Percentiles rank a stretch among this genome's conserved stretches.
Conservation (phyloP, 1,140 invertebrate species). For the Brachionus manjavacas region DNA sequence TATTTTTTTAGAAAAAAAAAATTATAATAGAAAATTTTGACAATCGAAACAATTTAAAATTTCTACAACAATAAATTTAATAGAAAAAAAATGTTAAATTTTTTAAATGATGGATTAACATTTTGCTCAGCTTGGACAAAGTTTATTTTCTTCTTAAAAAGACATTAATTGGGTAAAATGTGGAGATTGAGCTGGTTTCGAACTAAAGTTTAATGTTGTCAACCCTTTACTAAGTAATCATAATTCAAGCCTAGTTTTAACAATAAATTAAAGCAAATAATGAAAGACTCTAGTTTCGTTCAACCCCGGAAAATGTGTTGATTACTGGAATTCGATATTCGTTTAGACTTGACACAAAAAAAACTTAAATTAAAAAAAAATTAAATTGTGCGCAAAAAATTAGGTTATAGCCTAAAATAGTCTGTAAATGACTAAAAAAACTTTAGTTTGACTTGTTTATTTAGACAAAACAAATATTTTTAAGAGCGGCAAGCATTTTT, state of each 20-base stretch:
- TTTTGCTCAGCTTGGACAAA: background rate
- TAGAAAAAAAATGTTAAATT: background rate
- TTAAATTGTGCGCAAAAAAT: background rate
- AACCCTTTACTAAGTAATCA: background rate
- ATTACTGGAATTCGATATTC: background rate
- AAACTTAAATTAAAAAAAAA: background rate
- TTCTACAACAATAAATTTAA: background rate
- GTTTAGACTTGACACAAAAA: background rate
- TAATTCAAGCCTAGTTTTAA: background rate
- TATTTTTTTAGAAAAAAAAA: background rate
- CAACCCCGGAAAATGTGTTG: background rate
- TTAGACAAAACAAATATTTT: background rate
- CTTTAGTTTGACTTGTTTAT: background rate
- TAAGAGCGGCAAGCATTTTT: background rate
- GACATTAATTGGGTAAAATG: background rate
- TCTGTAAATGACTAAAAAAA: background rate
- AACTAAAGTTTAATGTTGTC: background rate
- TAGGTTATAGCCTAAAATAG: conserved; percentile 3
- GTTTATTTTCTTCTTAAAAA: background rate
- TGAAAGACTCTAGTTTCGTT: background rate
- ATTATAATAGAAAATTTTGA: background rate
- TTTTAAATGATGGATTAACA: background rate
- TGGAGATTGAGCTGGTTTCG: background rate
- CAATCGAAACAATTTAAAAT: background rate
- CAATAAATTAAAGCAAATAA: background rate